phyloP scores from a whole-genome alignment of 2,113 vertebrate species.

The Gadus chalcogrammus region DNA sequence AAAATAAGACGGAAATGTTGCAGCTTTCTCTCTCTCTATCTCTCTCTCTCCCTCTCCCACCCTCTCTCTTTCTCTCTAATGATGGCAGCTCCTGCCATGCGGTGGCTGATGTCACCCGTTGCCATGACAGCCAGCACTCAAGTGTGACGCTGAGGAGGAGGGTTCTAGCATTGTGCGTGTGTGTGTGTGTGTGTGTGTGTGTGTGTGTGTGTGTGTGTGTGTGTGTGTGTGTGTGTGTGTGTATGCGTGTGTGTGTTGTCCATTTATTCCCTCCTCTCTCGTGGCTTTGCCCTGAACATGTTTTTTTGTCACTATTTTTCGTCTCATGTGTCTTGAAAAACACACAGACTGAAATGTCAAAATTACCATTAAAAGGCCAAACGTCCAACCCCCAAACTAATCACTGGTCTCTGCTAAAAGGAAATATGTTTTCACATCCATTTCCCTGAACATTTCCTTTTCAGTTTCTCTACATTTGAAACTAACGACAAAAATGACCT shows the following conservation, averaged over 20 bases:
- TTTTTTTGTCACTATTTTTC: background rate
- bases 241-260: background rate
- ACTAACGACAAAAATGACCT: no score
- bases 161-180: background rate
- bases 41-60: constrained; percentile 9
- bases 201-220: background rate
- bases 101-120: constrained; percentile 75
- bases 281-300: background rate
- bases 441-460: background rate
- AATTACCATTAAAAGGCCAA: background rate
- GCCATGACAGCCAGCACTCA: constrained; percentile 66
- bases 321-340: background rate
- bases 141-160: constrained; percentile 54
- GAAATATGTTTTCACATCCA: background rate
- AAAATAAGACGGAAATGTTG: background rate
- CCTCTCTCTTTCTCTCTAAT: constrained; percentile 54
- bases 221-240: background rate
- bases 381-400: background rate
- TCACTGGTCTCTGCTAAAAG: background rate
- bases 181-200: background rate
- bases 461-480: background rate
- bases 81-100: constrained; percentile 58
- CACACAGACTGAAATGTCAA: background rate
- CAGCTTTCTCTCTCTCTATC: background rate
- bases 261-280: background rate